Percentiles rank a stretch among this genome's conserved stretches.
phyloP scores from a whole-genome alignment of 2,797 vertebrate species.

The Chloroceryle inda region DNA sequence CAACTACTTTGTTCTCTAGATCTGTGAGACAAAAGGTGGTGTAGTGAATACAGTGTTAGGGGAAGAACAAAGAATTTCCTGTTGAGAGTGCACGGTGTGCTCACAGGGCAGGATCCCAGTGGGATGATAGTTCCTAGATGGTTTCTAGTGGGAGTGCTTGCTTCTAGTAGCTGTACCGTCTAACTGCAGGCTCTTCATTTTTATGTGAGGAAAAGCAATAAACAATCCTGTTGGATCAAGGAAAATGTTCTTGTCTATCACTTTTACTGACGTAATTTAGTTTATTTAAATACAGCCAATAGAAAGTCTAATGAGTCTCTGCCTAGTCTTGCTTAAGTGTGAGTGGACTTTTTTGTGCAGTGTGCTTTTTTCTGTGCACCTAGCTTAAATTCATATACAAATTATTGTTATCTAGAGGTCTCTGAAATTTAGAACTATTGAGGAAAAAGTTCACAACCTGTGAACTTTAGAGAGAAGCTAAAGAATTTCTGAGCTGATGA shows the following conservation, averaged over 20 bases:
- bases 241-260: not conserved
- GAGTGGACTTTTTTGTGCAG: not conserved
- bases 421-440: not conserved
- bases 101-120: not conserved
- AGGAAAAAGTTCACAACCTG: not conserved
- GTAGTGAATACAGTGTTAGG: not conserved
- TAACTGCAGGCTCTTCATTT: not conserved
- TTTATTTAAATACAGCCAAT: not conserved
- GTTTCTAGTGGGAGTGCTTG: not conserved
- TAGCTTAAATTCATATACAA: not conserved
- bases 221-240: not conserved
- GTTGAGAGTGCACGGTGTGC: not conserved
- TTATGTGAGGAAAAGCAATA: not conserved
- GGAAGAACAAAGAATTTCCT: not conserved
- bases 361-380: not conserved
- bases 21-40: not conserved
- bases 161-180: not conserved
- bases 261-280: not conserved
- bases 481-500: not conserved
- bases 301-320: not conserved
- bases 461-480: not conserved
- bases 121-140: not conserved
- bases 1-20: not conserved
- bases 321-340: not conserved
- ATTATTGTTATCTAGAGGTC: not conserved